Evolutionary conservation across 2,888 invertebrate species (phyloP).

Genomic region (Frankliniella fusca): DNA sequence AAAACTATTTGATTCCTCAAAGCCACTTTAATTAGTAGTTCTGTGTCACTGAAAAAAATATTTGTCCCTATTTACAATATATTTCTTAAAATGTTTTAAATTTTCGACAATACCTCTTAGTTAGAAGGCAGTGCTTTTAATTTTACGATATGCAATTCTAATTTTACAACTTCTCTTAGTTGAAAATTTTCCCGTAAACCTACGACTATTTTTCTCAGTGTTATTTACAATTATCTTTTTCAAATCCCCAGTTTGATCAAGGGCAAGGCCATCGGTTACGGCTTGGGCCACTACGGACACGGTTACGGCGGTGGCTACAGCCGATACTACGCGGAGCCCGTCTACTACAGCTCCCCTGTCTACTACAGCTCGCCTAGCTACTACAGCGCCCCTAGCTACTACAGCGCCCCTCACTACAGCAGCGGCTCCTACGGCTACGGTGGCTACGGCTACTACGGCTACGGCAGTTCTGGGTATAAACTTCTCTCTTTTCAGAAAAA

Average conservation of each 20-base stretch:
- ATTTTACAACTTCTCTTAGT: too few species aligned
- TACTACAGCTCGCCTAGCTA: background rate
- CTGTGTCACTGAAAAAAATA: too few species aligned
- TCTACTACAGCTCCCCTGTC: background rate
- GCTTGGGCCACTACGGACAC: background rate
- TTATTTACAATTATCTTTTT: background rate
- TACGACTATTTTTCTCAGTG: too few species aligned
- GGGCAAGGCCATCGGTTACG: background rate
- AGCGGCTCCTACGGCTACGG: background rate
- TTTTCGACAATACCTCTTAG: too few species aligned
- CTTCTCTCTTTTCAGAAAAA: too few species aligned
- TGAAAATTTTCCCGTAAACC: too few species aligned
- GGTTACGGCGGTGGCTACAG: background rate
- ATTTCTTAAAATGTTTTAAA: too few species aligned
- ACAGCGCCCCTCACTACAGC: background rate
- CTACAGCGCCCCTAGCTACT: background rate
- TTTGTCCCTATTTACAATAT: too few species aligned
- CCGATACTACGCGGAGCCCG: background rate
- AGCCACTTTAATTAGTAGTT: too few species aligned
- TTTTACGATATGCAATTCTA: too few species aligned
- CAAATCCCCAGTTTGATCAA: background rate
- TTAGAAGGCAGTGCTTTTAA: too few species aligned
- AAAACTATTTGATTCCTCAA: too few species aligned
- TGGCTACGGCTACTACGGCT: background rate
- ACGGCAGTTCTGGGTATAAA: background rate